phyloP scores from a whole-genome alignment of 2,797 vertebrate species.

The Squalus acanthias region DNA sequence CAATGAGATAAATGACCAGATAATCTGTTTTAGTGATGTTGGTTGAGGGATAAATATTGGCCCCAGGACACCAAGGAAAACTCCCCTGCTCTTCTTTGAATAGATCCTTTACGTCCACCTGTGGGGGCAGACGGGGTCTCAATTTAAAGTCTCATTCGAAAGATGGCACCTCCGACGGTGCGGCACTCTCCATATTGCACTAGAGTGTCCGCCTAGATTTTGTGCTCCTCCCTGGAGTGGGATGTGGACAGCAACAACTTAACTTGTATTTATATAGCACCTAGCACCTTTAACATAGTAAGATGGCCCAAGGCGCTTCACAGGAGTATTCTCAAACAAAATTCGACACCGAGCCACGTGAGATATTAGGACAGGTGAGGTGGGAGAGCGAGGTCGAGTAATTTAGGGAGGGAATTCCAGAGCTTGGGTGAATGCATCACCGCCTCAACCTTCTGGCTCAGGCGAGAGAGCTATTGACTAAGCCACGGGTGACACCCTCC shows the following conservation, averaged over 20 bases:
- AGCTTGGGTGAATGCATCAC: background rate
- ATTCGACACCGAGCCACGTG: background rate
- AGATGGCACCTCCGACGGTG: background rate
- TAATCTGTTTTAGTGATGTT: background rate
- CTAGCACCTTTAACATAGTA: background rate
- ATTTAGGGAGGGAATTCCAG: background rate
- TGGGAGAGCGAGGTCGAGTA: background rate
- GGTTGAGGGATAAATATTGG: background rate
- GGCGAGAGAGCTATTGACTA: background rate
- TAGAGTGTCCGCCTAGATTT: too few relatives aligned
- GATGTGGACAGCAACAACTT: background rate
- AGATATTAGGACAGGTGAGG: background rate
- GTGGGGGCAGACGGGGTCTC: background rate
- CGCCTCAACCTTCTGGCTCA: background rate
- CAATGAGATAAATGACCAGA: background rate
- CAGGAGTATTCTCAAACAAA: background rate
- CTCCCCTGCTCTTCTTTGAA: background rate
- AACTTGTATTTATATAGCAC: background rate
- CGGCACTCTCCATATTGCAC: background rate
- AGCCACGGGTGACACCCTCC: background rate
- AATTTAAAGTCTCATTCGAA: background rate
- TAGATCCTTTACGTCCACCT: background rate
- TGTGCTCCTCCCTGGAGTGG: background rate
- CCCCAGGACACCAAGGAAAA: background rate
- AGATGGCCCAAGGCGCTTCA: background rate